Evolutionary conservation across 2,797 vertebrate species (phyloP).

Genomic region (Bradypodion pumilum): DNA sequence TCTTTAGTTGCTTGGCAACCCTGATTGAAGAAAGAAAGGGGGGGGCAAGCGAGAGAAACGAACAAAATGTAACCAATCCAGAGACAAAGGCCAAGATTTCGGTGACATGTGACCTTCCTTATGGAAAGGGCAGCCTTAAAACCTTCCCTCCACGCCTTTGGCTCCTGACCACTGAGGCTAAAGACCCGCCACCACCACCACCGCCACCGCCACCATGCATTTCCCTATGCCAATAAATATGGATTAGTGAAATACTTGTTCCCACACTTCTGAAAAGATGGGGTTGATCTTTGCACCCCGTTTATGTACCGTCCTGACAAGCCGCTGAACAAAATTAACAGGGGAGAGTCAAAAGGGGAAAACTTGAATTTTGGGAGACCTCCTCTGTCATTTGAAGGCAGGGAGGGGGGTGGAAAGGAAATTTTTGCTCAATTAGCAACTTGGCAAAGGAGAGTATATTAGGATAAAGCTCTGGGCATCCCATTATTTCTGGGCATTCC

Average conservation of each 20-base stretch:
- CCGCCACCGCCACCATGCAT: not conserved
- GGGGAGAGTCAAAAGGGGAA: slow-evolving; percentile 57
- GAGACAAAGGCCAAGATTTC: slow-evolving; percentile 81
- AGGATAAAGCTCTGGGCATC: too few species aligned
- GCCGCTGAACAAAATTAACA: slow-evolving; percentile 68
- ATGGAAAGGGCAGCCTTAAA: slow-evolving; percentile 72
- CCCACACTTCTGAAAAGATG: slow-evolving; percentile 79
- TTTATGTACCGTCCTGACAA: slow-evolving; percentile 80
- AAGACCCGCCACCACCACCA: slow-evolving; percentile 44
- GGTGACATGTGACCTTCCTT: slow-evolving; percentile 77
- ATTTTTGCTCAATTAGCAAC: too few species aligned
- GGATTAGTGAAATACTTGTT: slow-evolving; percentile 82
- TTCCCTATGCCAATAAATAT: slow-evolving; percentile 82
- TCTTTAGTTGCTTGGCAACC: slow-evolving; percentile 81
- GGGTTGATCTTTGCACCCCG: slow-evolving; percentile 79
- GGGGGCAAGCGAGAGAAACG: slow-evolving; percentile 43
- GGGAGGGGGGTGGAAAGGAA: too few species aligned
- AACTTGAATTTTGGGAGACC: slow-evolving; percentile 30
- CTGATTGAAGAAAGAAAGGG: slow-evolving; percentile 54
- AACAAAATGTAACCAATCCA: slow-evolving; percentile 81
- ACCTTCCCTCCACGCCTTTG: slow-evolving; percentile 69
- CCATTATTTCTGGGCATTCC: too few species aligned
- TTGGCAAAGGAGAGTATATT: too few species aligned
- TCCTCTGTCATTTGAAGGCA: not conserved
- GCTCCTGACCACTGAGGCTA: slow-evolving; percentile 65